These are phyloP conservation scores for Halictus quadricinctus DNA, from an alignment of 2,888 invertebrate species.

Conservation along the genomic window DNA sequence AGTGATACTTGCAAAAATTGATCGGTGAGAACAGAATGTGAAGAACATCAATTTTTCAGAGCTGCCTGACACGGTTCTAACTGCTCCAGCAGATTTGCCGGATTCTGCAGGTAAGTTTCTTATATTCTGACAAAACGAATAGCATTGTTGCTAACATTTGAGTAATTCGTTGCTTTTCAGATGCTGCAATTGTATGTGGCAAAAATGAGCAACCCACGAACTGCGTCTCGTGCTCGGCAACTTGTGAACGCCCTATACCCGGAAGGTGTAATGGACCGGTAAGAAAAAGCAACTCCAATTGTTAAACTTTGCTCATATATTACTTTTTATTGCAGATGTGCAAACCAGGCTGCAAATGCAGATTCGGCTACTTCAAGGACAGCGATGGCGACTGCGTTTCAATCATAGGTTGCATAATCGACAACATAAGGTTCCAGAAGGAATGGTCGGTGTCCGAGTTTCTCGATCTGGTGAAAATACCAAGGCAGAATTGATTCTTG, in stretches of 20 bases:
- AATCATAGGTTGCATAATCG: conserved; percentile 12
- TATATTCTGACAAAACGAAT: background rate
- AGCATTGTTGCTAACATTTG: background rate
- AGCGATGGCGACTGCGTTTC: conserved; percentile 22
- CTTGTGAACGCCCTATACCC: conserved; percentile 1
- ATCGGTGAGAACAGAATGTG: background rate
- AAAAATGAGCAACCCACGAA: background rate
- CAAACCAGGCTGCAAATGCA: conserved; percentile 17
- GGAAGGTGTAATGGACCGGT: background rate
- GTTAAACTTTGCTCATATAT: background rate
- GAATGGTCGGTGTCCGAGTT: background rate
- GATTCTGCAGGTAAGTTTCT: background rate
- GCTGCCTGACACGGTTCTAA: background rate
- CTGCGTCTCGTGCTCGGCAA: background rate
- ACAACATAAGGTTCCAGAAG: background rate
- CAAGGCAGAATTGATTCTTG: too few relatives aligned
- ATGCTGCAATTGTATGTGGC: background rate
- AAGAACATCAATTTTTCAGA: background rate
- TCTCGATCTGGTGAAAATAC: background rate
- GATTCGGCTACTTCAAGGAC: conserved; percentile 13
- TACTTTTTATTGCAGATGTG: background rate
- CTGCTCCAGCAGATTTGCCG: background rate
- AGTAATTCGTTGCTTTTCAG: background rate
- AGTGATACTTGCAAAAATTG: background rate
- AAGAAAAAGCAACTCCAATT: background rate